These are phyloP conservation scores for Calephelis perditalis DNA, from an alignment of 2,888 invertebrate genomes.

Conservation along the genomic window DNA sequence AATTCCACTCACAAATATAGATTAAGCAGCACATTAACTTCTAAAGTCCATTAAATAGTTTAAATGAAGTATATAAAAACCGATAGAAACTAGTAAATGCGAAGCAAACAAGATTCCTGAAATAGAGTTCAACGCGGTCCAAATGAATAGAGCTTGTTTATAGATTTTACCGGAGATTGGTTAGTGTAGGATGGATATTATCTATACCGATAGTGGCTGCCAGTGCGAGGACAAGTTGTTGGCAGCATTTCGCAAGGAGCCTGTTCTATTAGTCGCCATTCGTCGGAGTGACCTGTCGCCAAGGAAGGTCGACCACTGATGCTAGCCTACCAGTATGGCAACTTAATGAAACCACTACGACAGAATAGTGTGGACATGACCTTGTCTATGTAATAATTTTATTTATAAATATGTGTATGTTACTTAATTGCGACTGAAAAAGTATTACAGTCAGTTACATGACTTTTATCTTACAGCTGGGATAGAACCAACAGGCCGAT, in stretches of 20 bases:
- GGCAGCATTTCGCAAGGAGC: slow-evolving; percentile 36
- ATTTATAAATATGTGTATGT: too few species aligned
- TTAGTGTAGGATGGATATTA: slow-evolving; percentile 26
- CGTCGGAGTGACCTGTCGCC: slow-evolving; percentile 59
- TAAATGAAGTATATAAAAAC: too few species aligned
- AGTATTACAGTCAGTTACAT: too few species aligned
- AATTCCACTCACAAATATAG: too few species aligned
- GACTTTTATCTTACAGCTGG: too few species aligned
- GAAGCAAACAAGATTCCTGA: slow-evolving; percentile 1
- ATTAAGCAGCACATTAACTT: too few species aligned
- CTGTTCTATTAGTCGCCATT: slow-evolving; percentile 50
- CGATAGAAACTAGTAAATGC: not conserved
- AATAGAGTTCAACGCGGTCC: slow-evolving; percentile 10
- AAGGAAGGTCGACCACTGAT: slow-evolving; percentile 66
- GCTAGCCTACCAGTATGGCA: slow-evolving; percentile 55
- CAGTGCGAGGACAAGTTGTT: slow-evolving; percentile 25
- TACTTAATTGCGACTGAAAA: too few species aligned
- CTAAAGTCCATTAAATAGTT: too few species aligned
- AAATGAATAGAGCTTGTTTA: slow-evolving; percentile 9
- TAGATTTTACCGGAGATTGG: slow-evolving; percentile 17
- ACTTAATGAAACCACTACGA: slow-evolving; percentile 45
- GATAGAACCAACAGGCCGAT: too few species aligned
- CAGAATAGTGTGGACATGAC: slow-evolving; percentile 25
- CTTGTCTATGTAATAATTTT: not conserved
- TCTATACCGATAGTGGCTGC: slow-evolving; percentile 18